Conservation (phyloP, 2,888 invertebrate species). For the Aleiodes leptofemur region DNA sequence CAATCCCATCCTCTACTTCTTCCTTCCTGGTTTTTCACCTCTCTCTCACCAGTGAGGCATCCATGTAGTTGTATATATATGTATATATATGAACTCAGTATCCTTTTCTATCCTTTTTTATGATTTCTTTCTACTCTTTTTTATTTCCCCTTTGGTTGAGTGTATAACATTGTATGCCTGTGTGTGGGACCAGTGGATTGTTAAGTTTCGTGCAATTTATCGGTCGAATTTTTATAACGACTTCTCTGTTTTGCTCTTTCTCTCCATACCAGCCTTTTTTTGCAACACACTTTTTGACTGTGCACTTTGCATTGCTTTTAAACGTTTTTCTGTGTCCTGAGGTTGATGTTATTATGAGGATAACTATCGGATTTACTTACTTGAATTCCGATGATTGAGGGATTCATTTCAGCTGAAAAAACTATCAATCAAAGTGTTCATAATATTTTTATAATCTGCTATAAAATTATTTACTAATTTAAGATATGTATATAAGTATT, state of each 20-base stretch:
- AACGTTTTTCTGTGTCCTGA: too few species aligned
- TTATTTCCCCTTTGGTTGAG: conserved; percentile 11
- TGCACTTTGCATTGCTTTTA: neutral
- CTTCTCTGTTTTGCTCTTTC: conserved; percentile 10
- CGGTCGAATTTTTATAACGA: conserved; percentile 41
- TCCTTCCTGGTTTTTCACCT: conserved; percentile 34
- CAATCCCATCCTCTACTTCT: conserved; percentile 17
- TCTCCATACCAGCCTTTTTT: neutral
- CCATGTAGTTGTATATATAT: neutral
- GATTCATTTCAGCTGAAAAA: too few species aligned
- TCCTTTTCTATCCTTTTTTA: conserved; percentile 27
- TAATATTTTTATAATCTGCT: too few species aligned
- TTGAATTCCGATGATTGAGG: too few species aligned
- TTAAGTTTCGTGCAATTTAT: conserved; percentile 45
- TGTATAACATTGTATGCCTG: neutral
- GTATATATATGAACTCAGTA: neutral
- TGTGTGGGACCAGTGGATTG: conserved; percentile 30
- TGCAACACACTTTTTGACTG: neutral
- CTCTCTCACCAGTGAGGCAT: neutral
- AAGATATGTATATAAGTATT: too few species aligned
- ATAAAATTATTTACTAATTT: too few species aligned
- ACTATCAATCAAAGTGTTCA: too few species aligned
- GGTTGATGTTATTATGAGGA: too few species aligned
- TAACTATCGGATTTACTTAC: too few species aligned
- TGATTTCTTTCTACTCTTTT: conserved; percentile 5